Percentiles rank a stretch among this genome's conserved stretches.
Conservation (phyloP, 2,113 vertebrate species). For the Rhinichthys klamathensis region DNA sequence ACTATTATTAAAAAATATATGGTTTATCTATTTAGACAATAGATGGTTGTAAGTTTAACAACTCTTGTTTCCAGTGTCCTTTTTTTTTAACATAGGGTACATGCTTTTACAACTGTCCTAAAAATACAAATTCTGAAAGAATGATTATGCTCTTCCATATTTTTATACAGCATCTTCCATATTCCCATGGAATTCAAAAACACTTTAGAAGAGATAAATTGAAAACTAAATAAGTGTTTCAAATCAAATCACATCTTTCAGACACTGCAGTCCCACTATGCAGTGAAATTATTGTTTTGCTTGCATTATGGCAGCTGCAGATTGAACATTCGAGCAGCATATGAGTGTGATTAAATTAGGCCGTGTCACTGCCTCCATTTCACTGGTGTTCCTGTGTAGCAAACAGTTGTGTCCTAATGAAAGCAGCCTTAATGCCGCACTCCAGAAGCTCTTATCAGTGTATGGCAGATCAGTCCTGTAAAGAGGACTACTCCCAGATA, state of each 20-base stretch:
- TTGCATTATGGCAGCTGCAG: constrained; percentile 3
- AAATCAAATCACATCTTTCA: not conserved
- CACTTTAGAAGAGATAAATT: not conserved
- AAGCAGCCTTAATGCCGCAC: constrained; percentile 2
- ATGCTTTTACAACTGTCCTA: not conserved
- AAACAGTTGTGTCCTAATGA: constrained; percentile 22
- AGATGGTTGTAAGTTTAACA: not conserved
- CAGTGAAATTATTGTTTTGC: not conserved
- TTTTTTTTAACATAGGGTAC: not conserved
- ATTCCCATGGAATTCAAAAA: not conserved
- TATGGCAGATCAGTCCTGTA: constrained; percentile 24
- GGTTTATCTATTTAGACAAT: not conserved
- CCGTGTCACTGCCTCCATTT: constrained; percentile 3
- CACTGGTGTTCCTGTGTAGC: constrained; percentile 9
- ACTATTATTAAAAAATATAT: constrained; percentile 14
- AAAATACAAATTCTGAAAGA: not conserved
- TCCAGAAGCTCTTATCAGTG: constrained; percentile 35
- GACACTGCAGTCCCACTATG: not conserved
- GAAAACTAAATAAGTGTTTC: not conserved
- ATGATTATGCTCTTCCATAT: not conserved
- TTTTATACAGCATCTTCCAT: not conserved
- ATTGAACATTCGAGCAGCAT: constrained; percentile 15
- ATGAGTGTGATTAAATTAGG: constrained; percentile 25
- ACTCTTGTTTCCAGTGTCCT: not conserved
- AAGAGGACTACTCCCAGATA: not conserved